Evolutionary conservation across 2,888 invertebrate species (phyloP).

Genomic region (Cynaeus angustus): DNA sequence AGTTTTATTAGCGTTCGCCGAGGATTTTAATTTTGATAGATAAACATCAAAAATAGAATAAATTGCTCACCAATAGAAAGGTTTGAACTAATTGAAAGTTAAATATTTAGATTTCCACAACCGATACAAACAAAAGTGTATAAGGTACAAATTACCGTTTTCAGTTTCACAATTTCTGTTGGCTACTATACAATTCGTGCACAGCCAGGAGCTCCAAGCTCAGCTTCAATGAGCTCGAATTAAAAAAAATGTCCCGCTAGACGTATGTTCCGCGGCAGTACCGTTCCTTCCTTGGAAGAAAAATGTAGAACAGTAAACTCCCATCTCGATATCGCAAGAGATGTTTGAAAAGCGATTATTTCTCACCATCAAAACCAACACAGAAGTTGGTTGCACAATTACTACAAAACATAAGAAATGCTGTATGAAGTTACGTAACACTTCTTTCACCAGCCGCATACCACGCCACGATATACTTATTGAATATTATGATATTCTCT

Average conservation of each 20-base stretch:
- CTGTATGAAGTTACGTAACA: constrained; percentile 27
- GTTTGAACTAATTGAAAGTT: constrained; percentile 4
- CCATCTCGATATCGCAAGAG: constrained; percentile 3
- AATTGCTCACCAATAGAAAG: no score
- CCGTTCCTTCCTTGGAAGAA: constrained; percentile 30
- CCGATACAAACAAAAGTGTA: constrained; percentile 7
- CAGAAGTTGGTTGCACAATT: constrained; percentile 26
- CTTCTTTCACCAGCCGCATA: constrained; percentile 36
- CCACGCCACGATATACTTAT: constrained; percentile 21
- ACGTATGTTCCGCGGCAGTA: constrained; percentile 28
- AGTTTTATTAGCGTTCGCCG: background rate
- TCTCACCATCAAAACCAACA: constrained; percentile 26
- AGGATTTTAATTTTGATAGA: no score
- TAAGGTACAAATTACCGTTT: constrained; percentile 25
- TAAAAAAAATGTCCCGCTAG: constrained; percentile 42
- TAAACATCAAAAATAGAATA: no score
- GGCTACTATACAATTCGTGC: constrained; percentile 22
- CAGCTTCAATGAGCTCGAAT: constrained; percentile 20
- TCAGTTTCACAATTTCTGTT: constrained; percentile 27
- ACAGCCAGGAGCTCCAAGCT: constrained; percentile 23
- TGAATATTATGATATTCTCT: constrained; percentile 7
- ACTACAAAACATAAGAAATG: constrained; percentile 31
- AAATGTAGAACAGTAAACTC: constrained; percentile 41
- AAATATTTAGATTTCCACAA: background rate
- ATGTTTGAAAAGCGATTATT: constrained; percentile 15